Conservation (phyloP, 2,113 vertebrate species). For the Todiramphus chloris region DNA sequence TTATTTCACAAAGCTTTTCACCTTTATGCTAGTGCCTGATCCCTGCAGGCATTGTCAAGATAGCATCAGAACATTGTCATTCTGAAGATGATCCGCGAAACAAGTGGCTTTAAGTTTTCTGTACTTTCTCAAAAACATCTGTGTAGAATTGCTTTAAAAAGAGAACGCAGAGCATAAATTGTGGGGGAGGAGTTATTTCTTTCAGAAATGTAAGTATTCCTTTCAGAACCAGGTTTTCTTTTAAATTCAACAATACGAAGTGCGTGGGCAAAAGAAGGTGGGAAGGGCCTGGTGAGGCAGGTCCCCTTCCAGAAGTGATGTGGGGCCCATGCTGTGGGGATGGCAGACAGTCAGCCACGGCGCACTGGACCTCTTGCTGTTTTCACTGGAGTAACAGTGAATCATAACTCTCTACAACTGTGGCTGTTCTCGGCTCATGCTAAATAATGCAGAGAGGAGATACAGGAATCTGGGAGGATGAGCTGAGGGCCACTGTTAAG, state of each 20-base stretch:
- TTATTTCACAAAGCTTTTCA: background rate
- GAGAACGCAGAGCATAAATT: background rate
- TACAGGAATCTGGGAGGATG: background rate
- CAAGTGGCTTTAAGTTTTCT: background rate
- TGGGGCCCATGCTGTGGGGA: background rate
- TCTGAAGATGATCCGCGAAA: background rate
- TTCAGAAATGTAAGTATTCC: too few relatives aligned
- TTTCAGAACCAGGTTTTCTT: background rate
- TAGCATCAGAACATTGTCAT: background rate
- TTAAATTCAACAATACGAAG: background rate
- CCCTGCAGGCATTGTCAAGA: background rate
- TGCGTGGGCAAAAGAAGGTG: background rate
- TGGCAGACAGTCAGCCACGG: slow-evolving; percentile 2
- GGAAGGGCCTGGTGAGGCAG: background rate
- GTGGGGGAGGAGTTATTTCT: background rate
- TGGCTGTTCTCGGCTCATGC: background rate
- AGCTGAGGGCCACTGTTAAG: background rate
- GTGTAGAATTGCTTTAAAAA: slow-evolving; percentile 7
- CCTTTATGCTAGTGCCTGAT: background rate
- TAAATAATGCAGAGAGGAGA: background rate
- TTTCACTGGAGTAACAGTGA: background rate
- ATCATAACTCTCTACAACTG: background rate
- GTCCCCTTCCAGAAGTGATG: background rate
- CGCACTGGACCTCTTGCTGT: background rate
- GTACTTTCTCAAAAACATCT: background rate